Base-by-base conservation (phyloP, 2,888 invertebrate species). In the Autographa pulchrina region DNA sequence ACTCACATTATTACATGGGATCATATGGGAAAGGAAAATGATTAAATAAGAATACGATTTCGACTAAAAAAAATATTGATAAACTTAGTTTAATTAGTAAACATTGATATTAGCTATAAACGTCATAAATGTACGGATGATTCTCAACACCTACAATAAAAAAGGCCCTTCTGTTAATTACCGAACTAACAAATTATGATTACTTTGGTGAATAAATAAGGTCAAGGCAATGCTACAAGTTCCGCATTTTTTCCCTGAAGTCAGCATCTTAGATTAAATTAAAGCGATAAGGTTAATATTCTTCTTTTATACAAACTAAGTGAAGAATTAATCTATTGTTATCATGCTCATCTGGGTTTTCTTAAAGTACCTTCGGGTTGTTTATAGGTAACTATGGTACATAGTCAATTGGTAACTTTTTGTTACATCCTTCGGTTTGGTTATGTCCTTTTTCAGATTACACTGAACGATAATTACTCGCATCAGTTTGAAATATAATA, bases 161-260 rank as follows among this genome's bases (percentile, higher is more conserved):
- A 58, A 58, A 31, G 59, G 16, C 31, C 25, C 54, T 56, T 56
- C 59, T 59, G 31, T 31, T 58, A 8, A 35, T 41, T 25, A 25
- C 38, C 9, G 52, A 56, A 41, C 61, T 59, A 32, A 32, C 16
- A 32, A 56, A 59, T 59, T 65, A 52, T 65, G 18, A 59, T 54
- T 41, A 43, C 31, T 61, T 70, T 54, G 68, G 61, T 67, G 54
- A 56, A 64, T 75, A 48, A 68, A 52, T 64, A 80, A 77, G 72
- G 77, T 68, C 80, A 76, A 76, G 72, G 80, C 60, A 13, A 62
- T 5, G 20, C 5, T 32, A 16, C 11, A 64, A 66, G 68, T 78
- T 80, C 77, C 77, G 80, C 68, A 59, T 68, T 70, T 64, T 62
- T 56, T 54, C 13, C 25, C n/a, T 58, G 68, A 80, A 64, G 58